Conservation (phyloP, 2,888 invertebrate genomes). For the Lingula anatina region DNA sequence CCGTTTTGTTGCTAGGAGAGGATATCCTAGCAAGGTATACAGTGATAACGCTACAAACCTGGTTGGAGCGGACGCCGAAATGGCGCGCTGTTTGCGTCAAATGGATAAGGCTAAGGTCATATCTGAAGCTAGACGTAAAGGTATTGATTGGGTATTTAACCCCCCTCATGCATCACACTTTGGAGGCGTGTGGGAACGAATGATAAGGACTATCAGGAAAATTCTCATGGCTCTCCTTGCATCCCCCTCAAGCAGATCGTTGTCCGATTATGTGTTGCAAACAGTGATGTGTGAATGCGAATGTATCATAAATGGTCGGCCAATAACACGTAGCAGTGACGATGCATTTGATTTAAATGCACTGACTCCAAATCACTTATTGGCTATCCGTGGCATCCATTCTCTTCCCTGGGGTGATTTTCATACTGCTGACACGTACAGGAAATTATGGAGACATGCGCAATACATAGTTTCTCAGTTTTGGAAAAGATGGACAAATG, state of each 20-base stretch:
- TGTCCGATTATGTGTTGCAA: not conserved
- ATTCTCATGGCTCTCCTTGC: not conserved
- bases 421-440: not conserved
- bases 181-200: slow-evolving; percentile 3
- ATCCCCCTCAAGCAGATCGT: no score
- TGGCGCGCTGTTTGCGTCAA: not conserved
- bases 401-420: not conserved
- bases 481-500: slow-evolving; percentile 4
- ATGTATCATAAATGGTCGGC: slow-evolving; percentile 1
- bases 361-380: slow-evolving; percentile 3
- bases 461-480: not conserved
- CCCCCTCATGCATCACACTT: not conserved
- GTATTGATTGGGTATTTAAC: slow-evolving; percentile 4
- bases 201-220: not conserved
- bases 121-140: not conserved
- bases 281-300: slow-evolving; percentile 3
- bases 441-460: not conserved
- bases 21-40: not conserved
- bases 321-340: not conserved
- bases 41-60: slow-evolving; percentile 6
- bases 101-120: not conserved
- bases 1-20: not conserved
- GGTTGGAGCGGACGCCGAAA: not conserved
- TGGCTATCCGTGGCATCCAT: not conserved
- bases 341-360: slow-evolving; percentile 2